phyloP scores from a whole-genome alignment of 2,888 invertebrate species.

The Parnassius apollo region DNA sequence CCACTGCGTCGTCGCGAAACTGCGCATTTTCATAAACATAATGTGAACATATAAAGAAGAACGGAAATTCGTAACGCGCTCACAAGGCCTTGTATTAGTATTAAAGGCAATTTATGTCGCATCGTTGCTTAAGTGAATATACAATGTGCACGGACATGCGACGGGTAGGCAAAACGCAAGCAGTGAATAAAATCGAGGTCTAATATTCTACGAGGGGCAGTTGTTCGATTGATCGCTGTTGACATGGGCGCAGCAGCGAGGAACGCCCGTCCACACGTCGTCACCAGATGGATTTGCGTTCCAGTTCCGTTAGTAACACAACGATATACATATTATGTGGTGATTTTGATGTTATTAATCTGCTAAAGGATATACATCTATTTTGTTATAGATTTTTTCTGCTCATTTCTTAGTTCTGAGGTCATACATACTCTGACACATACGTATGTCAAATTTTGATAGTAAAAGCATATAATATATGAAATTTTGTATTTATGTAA shows the following conservation, averaged over 20 bases:
- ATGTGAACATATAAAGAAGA: conserved; percentile 34
- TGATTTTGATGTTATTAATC: no score
- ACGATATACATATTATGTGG: no score
- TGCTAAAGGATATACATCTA: no score
- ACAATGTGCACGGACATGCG: conserved; percentile 60
- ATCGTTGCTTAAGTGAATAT: conserved; percentile 50
- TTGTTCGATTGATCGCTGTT: conserved; percentile 60
- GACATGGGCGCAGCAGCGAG: conserved; percentile 76
- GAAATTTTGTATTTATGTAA: no score
- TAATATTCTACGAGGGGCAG: conserved; percentile 58
- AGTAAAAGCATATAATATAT: no score
- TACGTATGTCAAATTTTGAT: no score
- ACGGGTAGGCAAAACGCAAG: conserved; percentile 57
- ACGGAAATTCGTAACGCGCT: conserved; percentile 52
- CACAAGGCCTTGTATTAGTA: conserved; percentile 51
- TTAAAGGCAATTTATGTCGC: conserved; percentile 59
- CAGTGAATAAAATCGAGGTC: conserved; percentile 70
- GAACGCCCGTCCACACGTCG: conserved; percentile 75
- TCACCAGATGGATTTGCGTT: conserved; percentile 74
- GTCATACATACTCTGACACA: no score
- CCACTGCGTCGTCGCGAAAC: conserved; percentile 29
- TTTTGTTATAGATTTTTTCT: no score
- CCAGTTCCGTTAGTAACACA: conserved; percentile 59
- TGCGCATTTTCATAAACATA: conserved; percentile 36
- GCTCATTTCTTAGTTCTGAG: no score